phyloP scores from a whole-genome alignment of 2,888 invertebrate genomes.

The Pegoplata infirma region DNA sequence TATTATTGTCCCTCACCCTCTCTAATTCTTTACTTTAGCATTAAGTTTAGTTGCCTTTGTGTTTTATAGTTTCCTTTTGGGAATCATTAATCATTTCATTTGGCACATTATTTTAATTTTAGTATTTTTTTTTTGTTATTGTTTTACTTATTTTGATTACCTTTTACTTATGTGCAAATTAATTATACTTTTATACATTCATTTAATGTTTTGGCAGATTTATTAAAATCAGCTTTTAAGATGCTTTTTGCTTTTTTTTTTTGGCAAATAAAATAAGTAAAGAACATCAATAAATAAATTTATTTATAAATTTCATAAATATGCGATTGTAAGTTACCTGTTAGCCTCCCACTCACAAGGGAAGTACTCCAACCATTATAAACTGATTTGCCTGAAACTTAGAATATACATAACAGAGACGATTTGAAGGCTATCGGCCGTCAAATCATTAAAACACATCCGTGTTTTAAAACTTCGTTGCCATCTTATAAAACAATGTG shows the following conservation, averaged over 20 bases:
- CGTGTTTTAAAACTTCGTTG: no score
- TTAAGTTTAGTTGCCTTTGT: not conserved
- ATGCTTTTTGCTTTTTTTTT: not conserved
- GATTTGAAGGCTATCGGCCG: no score
- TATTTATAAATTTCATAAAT: not conserved
- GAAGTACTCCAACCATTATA: no score
- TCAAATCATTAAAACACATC: no score
- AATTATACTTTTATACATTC: conserved; percentile 11
- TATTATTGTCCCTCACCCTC: no score
- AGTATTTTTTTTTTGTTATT: no score
- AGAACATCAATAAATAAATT: conserved; percentile 1
- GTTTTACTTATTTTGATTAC: not conserved
- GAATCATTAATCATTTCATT: conserved; percentile 61
- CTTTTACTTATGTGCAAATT: conserved; percentile 15
- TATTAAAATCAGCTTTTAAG: conserved; percentile 10
- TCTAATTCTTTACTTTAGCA: no score
- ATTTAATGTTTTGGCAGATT: conserved; percentile 38
- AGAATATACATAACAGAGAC: no score
- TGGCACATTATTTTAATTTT: conserved; percentile 49
- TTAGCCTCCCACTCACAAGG: no score
- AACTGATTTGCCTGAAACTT: no score
- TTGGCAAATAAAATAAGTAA: not conserved
- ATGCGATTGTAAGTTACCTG: not conserved
- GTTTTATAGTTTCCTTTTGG: conserved; percentile 42
- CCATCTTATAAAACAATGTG: no score